Conservation (phyloP, 2,113 vertebrate genomes). For the Pterocles orientalis region DNA sequence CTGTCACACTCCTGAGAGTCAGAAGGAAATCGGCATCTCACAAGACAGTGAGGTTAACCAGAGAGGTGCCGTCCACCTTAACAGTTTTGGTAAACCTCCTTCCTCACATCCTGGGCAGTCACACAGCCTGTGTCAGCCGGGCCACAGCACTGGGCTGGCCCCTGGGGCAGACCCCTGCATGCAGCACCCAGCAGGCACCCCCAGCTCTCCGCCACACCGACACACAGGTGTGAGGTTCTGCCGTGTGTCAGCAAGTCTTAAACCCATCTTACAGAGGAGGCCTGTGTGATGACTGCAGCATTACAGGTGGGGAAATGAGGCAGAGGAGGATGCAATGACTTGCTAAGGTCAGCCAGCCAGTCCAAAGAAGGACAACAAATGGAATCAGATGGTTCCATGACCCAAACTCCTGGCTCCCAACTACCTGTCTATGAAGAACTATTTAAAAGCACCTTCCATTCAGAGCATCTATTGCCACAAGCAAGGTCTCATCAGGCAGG, state of each 20-base stretch:
- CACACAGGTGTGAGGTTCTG: neutral
- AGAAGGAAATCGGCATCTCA: neutral
- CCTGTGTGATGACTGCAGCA: neutral
- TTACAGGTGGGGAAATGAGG: neutral
- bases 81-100: neutral
- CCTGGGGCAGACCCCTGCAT: accelerated
- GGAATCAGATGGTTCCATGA: neutral
- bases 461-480: neutral
- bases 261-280: neutral
- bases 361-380: neutral
- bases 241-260: neutral
- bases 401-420: neutral
- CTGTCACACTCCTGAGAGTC: neutral
- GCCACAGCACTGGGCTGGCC: accelerated
- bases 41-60: neutral
- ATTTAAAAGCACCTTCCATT: neutral
- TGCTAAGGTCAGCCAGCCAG: neutral
- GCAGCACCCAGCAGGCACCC: neutral
- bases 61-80: accelerated
- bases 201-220: neutral
- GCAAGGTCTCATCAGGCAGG: neutral
- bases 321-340: neutral
- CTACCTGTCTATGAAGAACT: neutral
- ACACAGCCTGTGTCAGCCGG: neutral
- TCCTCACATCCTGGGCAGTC: neutral